Base-by-base conservation (phyloP, 2,113 vertebrate genomes). In the Nothobranchius furzeri region DNA sequence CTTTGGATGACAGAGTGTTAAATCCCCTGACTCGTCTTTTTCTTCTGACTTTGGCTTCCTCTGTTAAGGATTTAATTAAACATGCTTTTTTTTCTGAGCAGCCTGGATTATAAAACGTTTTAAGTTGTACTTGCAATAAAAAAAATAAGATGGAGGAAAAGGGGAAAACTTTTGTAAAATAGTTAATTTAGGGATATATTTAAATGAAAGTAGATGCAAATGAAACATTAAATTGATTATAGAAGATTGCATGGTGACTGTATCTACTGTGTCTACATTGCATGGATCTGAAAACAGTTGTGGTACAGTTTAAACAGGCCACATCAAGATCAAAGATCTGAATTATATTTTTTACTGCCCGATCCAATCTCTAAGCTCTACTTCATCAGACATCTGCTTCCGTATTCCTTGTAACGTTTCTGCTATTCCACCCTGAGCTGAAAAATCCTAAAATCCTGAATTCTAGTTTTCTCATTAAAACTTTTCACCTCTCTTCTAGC, bases 41-140 rank as follows among this genome's bases (percentile, higher is more conserved):
- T 45, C 4, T 40, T 73, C 68, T 81, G 73, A 81, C 70, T 73
- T 85, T 84, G 68, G 73, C 80, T 89, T 85, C 78, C 78, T 79
- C 76, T 83, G 74, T 75, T 85, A 89, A 88, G 85, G 86, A 74
- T 86, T 91, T 91, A 89, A 92, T 91, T 89, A 90, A 86, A 89
- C 83, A 78, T 80, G 80, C 87, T 81, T 76, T 68, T 80, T 20
- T 58, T 80, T 75, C 74, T 73, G 64, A 88, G 84, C 62, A 82
- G 77, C 76, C 76, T 76, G 70, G 77, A 83, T 89, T 82, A 85
- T 72, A 67, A 78, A 76, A 64, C 35, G 12, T 82, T 84, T 85
- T 60, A 72, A 76, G 73, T 79, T 52, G 24, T 20, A 74, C 75
- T 73, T 73, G 65, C 36, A 37, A 37, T 52, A 61, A 67, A 47